phyloP scores from a whole-genome alignment of 1,140 invertebrate genomes.

The Drosophila watanabei region DNA sequence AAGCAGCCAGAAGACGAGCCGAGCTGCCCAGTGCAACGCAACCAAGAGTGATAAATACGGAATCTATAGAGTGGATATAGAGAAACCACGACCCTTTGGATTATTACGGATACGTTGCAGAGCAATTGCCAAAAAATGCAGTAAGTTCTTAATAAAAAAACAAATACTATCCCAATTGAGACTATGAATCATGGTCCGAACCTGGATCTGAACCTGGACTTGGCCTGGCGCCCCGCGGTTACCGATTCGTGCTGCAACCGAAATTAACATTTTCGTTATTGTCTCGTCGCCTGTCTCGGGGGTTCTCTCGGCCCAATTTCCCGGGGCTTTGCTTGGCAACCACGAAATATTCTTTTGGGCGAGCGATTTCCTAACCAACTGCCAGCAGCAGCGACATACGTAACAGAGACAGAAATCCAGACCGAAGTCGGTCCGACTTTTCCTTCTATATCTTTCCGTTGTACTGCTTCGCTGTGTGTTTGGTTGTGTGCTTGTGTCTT shows the following conservation, averaged over 20 bases:
- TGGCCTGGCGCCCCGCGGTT: slow-evolving; percentile 30
- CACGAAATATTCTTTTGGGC: slow-evolving; percentile 79
- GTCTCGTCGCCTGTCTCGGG: slow-evolving; percentile 38
- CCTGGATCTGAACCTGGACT: slow-evolving; percentile 42
- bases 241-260: slow-evolving; percentile 58
- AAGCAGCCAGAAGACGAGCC: slow-evolving; percentile 23
- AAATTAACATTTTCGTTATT: slow-evolving; percentile 76
- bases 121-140: slow-evolving; percentile 56
- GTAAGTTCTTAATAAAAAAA: slow-evolving; percentile 51
- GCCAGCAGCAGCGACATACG: slow-evolving; percentile 36
- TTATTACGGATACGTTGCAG: slow-evolving; percentile 46
- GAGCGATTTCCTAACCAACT: slow-evolving; percentile 62
- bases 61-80: not conserved
- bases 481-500: slow-evolving; percentile 29
- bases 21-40: slow-evolving; percentile 57
- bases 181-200: slow-evolving; percentile 56
- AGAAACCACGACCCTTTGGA: slow-evolving; percentile 31
- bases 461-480: slow-evolving; percentile 9
- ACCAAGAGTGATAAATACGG: slow-evolving; percentile 30
- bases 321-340: slow-evolving; percentile 63
- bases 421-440: slow-evolving; percentile 38
- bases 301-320: slow-evolving; percentile 59
- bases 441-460: slow-evolving; percentile 44
- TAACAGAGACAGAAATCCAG: slow-evolving; percentile 41
- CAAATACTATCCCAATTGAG: no score